Percentiles rank a stretch among this genome's conserved stretches.
Conservation (phyloP, 2,113 vertebrate genomes). For the Ciconia stormi region DNA sequence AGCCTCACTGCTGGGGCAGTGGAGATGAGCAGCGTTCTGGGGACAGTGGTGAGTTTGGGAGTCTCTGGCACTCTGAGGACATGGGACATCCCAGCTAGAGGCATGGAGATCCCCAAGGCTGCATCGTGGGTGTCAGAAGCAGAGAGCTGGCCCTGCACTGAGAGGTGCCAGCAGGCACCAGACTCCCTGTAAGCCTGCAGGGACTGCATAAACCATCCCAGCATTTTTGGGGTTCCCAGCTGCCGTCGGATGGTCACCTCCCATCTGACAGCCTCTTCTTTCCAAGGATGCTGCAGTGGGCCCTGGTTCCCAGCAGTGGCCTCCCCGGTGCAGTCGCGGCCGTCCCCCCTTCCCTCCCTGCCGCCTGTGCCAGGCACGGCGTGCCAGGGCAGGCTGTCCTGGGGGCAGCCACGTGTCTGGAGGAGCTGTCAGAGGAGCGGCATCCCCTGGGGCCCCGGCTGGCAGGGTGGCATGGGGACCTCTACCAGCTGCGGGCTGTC, state of each 20-base stretch:
- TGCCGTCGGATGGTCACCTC: not conserved
- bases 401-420: not conserved
- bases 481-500: not conserved
- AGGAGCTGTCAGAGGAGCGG: not conserved
- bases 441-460: not conserved
- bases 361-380: not conserved
- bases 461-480: not conserved
- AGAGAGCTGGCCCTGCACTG: not conserved
- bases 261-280: not conserved
- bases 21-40: not conserved
- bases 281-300: not conserved
- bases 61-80: not conserved
- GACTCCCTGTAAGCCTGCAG: not conserved
- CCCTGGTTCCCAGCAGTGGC: rapidly evolving
- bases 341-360: not conserved
- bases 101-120: not conserved
- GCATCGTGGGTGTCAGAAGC: not conserved
- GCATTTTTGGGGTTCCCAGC: not conserved
- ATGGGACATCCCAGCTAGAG: not conserved
- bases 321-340: rapidly evolving
- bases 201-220: not conserved
- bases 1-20: not conserved
- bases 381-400: not conserved
- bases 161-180: not conserved
- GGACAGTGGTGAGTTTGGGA: not conserved